Base-by-base conservation (phyloP, 1,140 invertebrate genomes). In the Uloborus diversus region DNA sequence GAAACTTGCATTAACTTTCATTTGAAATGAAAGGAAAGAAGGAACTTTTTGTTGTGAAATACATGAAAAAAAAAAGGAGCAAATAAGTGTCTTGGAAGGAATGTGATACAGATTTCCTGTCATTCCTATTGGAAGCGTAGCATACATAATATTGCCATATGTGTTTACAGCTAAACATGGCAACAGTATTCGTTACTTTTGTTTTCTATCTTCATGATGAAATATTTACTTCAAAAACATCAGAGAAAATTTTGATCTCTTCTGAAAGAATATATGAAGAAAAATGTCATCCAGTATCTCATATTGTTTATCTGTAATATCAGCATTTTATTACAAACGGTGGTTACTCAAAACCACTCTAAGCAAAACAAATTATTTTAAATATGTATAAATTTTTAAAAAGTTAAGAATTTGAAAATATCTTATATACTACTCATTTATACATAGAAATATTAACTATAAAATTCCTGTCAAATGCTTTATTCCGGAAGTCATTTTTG, bases 51-150 rank as follows among this genome's bases (percentile, higher is more conserved):
- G 33, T n/a, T 64, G 61, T 23, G n/a, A 42, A 35, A 57, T 27
- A 61, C 56, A 20, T 59, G 49, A 5, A 51, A 4, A 27, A 53
- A 42, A 64, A 28, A 28, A 37, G 56, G 59, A 42, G 71, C 57
- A 64, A 49, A 75, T 28, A 64, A 64, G 71, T 75, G 56, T 61
- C 70, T 61, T 69, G 28, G 71, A 62, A 75, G 71, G 71, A 75
- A 75, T 75, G 71, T 75, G 71, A 75, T 75, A 75, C 71, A 75
- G 71, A 75, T 49, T 23, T 32, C 71, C 71, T 75, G 71, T 64
- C 71, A 75, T 75, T 75, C 71, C 71, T 75, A 57, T 17, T 30
- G 59, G 64, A 75, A 75, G 51, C 53, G 32, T 75, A 42, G 62
- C 62, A 42, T 28, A 75, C 71, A 33, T 64, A 64, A 75, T 75